A percentile compares a stretch with the other conserved stretches of the same genome.
Evolutionary conservation across 2,888 invertebrate genomes (phyloP).

Genomic region (Nycteola revayana): DNA sequence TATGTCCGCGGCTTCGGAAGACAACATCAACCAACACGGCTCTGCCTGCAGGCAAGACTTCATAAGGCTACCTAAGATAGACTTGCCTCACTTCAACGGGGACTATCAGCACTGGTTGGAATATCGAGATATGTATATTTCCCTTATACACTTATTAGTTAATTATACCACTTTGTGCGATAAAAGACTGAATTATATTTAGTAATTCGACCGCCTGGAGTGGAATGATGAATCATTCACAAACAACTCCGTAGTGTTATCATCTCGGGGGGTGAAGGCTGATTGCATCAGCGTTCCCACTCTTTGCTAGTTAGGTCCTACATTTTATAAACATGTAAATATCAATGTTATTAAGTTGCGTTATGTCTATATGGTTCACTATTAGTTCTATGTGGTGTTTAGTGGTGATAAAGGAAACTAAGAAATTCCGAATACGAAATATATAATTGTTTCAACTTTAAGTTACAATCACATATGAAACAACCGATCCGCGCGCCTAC

Average conservation of each 20-base stretch:
- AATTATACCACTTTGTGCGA: conserved; percentile 27
- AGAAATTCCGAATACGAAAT: no score
- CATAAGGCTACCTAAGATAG: conserved; percentile 2
- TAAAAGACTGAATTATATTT: conserved; percentile 30
- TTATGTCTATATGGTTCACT: no score
- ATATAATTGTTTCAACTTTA: no score
- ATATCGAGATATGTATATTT: conserved; percentile 3
- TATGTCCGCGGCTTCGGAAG: not conserved
- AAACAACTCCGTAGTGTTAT: conserved; percentile 30
- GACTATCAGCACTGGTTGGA: not conserved
- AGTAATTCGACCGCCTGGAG: conserved; percentile 16
- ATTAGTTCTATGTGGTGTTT: no score
- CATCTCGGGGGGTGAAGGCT: conserved; percentile 27
- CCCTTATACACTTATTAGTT: conserved; percentile 6
- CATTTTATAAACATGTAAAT: conserved; percentile 2
- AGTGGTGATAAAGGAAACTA: no score
- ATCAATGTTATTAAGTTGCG: conserved; percentile 3
- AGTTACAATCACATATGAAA: no score
- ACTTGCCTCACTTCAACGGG: not conserved
- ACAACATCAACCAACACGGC: not conserved
- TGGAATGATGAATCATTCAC: conserved; percentile 29
- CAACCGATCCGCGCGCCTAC: no score
- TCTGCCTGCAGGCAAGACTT: not conserved
- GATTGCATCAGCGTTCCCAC: conserved; percentile 11
- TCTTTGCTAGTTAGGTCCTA: conserved; percentile 26